Evolutionary conservation across 2,888 invertebrate species (phyloP).

Genomic region (Phymatocera aterrima): DNA sequence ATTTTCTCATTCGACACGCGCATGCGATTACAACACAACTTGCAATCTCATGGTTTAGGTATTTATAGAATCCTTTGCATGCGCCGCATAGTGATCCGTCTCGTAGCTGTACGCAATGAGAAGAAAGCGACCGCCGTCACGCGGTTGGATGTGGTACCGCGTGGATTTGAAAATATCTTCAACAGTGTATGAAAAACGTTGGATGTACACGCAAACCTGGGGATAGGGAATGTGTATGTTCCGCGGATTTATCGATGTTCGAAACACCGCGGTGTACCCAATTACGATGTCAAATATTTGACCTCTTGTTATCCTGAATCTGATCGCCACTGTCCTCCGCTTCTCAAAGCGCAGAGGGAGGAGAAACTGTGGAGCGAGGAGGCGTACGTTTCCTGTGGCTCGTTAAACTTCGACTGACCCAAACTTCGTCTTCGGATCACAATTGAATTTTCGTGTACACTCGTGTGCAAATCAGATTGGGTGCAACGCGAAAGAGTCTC

Average conservation of each 20-base stretch:
- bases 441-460: not conserved
- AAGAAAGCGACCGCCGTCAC: no score
- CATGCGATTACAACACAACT: no score
- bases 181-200: not conserved
- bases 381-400: not conserved
- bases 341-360: not conserved
- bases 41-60: no score
- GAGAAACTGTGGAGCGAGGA: not conserved
- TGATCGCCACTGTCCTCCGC: not conserved
- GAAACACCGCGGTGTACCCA: slow-evolving; percentile 8
- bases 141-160: no score
- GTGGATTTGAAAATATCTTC: no score
- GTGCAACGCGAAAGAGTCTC: no score
- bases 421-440: no score
- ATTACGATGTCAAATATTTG: slow-evolving; percentile 36
- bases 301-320: slow-evolving; percentile 27
- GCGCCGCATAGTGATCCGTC: no score
- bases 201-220: not conserved
- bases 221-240: not conserved
- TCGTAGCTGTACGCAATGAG: no score
- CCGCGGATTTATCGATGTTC: slow-evolving; percentile 6
- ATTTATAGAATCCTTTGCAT: no score
- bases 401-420: slow-evolving; percentile 1
- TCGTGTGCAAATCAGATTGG: no score
- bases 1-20: no score